Evolutionary conservation across 2,113 vertebrate species (phyloP).

Genomic region (Xyrauchen texanus): DNA sequence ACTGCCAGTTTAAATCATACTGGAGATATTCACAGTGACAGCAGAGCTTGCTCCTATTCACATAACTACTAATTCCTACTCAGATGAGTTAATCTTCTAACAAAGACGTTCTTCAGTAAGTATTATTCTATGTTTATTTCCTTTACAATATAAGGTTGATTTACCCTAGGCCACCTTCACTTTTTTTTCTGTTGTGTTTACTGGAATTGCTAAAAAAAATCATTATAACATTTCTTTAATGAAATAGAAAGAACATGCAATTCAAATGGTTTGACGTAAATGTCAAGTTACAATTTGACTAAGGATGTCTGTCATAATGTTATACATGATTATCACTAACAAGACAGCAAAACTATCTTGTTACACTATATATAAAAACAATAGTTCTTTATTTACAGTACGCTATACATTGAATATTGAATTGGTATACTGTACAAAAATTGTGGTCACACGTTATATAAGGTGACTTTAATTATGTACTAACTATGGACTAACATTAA

Average conservation of each 20-base stretch:
- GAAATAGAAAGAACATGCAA: not conserved
- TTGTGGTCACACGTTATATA: no score
- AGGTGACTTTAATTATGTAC: no score
- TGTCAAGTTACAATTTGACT: conserved; percentile 17
- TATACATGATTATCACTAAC: not conserved
- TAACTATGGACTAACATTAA: no score
- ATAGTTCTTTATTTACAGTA: not conserved
- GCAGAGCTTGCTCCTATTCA: conserved; percentile 47
- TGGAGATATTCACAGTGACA: conserved; percentile 50
- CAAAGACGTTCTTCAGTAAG: conserved; percentile 44
- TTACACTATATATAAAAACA: not conserved
- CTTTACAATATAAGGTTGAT: not conserved
- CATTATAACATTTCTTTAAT: not conserved
- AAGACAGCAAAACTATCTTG: no score
- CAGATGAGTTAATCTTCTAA: conserved; percentile 19
- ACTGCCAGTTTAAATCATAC: conserved; percentile 49
- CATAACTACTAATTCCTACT: conserved; percentile 12
- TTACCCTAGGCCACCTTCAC: not conserved
- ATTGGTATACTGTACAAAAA: no score
- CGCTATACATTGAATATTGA: not conserved
- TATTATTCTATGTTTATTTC: conserved; percentile 1
- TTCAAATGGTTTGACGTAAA: not conserved
- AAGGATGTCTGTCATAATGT: conserved; percentile 9
- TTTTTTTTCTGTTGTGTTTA: not conserved
- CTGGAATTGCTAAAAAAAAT: not conserved